phyloP scores from a whole-genome alignment of 2,797 vertebrate genomes.

The Dipus sagitta region DNA sequence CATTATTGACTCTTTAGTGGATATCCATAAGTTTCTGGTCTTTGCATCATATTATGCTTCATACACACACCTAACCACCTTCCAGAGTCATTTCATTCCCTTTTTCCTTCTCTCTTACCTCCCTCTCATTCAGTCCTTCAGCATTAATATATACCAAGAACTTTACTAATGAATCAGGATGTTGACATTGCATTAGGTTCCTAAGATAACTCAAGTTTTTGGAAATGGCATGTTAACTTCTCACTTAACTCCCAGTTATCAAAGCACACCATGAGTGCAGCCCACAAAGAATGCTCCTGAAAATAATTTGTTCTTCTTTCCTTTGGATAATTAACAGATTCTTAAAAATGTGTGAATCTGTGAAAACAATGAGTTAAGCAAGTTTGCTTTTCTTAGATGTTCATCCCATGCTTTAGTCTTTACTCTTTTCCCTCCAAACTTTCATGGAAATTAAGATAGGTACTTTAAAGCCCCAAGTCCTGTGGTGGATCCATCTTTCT shows the following conservation, averaged over 20 bases:
- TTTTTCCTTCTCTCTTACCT: neutral
- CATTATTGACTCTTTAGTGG: neutral
- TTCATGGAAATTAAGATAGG: neutral
- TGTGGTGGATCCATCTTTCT: neutral
- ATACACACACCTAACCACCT: neutral
- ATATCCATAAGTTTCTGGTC: neutral
- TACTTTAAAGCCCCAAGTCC: neutral
- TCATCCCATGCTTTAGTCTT: neutral
- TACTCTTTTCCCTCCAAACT: neutral
- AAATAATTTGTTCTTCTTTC: neutral
- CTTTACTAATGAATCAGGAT: neutral
- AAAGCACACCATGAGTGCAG: neutral
- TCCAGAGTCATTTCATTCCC: neutral
- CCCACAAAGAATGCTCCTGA: neutral
- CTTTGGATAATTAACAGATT: constrained; percentile 52
- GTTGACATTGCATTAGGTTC: neutral
- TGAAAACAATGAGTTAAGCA: neutral
- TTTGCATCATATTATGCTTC: neutral
- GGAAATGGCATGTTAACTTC: neutral
- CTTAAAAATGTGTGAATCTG: constrained; percentile 28
- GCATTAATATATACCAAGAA: neutral
- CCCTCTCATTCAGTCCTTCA: neutral
- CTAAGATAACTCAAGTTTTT: neutral
- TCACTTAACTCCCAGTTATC: neutral
- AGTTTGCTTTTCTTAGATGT: neutral